Evolutionary conservation across 2,113 vertebrate species (phyloP).

Genomic region (Tragelaphus buxtoni): DNA sequence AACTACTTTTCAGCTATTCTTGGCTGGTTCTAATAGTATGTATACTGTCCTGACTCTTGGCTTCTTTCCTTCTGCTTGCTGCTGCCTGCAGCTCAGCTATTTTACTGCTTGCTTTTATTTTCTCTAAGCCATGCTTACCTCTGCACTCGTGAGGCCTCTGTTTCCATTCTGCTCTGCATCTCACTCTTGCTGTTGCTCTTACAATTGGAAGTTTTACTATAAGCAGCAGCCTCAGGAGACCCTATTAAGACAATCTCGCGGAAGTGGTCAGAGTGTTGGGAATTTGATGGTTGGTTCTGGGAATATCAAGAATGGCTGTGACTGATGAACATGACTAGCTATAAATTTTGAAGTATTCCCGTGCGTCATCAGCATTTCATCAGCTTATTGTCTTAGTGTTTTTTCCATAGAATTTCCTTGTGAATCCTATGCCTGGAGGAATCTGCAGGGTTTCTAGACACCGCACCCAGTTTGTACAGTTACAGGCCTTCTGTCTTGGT

Average conservation of each 20-base stretch:
- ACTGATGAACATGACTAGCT: background rate
- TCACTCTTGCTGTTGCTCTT: background rate
- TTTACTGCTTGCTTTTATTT: background rate
- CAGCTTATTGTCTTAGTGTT: background rate
- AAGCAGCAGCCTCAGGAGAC: background rate
- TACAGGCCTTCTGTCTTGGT: constrained; percentile 20
- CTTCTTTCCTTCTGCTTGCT: background rate
- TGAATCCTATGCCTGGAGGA: background rate
- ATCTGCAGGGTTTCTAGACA: constrained; percentile 14
- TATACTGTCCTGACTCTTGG: background rate
- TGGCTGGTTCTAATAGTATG: background rate
- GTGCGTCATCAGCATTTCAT: constrained; percentile 13
- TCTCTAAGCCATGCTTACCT: background rate
- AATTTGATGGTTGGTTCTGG: background rate
- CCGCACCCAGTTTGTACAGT: constrained; percentile 4
- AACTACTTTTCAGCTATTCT: background rate
- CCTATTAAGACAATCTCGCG: background rate
- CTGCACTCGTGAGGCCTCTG: background rate
- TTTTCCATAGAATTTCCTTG: background rate
- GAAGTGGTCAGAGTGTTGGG: background rate
- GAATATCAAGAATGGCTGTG: background rate
- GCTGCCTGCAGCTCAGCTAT: background rate
- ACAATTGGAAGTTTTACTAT: background rate
- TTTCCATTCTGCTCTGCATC: background rate
- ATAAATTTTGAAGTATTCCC: background rate